Conservation (phyloP, 2,797 vertebrate genomes). For the Rachycentron canadum region DNA sequence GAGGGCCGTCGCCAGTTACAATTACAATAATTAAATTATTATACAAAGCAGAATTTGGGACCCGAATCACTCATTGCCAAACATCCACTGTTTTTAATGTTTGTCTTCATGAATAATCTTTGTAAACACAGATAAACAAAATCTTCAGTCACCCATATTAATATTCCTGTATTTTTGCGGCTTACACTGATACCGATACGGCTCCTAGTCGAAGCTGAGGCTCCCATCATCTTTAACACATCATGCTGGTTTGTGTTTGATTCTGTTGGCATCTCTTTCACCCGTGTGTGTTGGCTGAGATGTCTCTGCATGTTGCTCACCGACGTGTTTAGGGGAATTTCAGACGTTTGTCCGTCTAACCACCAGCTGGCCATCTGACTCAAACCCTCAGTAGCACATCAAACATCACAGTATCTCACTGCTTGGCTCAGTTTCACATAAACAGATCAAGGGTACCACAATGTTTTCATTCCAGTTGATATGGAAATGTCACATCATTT, state of each 20-base stretch:
- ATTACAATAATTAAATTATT: not conserved
- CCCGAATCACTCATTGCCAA: not conserved
- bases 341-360: conserved; percentile 58
- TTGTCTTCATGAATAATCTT: too few species aligned
- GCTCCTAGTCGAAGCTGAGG: not conserved
- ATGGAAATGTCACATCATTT: conserved; percentile 76
- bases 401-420: conserved; percentile 60
- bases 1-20: too few species aligned
- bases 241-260: not conserved
- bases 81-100: not conserved
- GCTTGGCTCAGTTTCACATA: conserved; percentile 69
- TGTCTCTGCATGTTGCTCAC: conserved; percentile 36
- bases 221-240: not conserved
- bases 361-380: conserved; percentile 54
- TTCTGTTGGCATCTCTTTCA: conserved; percentile 11
- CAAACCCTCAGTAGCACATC: conserved; percentile 64
- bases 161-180: not conserved
- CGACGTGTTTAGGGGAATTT: conserved; percentile 38
- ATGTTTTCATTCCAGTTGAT: conserved; percentile 73
- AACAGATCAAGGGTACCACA: conserved; percentile 66
- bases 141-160: not conserved
- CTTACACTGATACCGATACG: not conserved
- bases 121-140: not conserved
- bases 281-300: conserved; percentile 19
- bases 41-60: not conserved